phyloP scores from a whole-genome alignment of 92 coral and sea anemone genomes.

The Porites evermanni region DNA sequence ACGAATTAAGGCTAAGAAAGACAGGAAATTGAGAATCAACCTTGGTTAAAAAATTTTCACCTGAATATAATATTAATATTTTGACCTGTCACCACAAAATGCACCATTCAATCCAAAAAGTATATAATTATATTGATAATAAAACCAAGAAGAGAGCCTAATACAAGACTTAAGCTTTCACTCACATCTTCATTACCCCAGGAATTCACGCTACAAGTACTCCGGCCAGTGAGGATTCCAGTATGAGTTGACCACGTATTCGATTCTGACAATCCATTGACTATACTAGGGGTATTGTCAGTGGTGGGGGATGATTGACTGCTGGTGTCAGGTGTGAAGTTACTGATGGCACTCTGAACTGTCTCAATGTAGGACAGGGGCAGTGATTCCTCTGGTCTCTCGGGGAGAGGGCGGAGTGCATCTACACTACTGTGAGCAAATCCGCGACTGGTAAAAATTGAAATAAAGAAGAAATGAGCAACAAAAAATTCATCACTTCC shows the following conservation, averaged over 20 bases:
- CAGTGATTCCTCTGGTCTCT: constrained; percentile 94
- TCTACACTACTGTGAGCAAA: constrained; percentile 94
- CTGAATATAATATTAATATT: too few species aligned
- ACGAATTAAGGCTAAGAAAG: too few species aligned
- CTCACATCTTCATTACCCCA: constrained; percentile 99
- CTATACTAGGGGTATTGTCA: constrained; percentile 80
- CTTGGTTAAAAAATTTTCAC: too few species aligned
- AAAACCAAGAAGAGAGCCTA: too few species aligned
- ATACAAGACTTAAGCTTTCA: not conserved
- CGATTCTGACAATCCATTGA: constrained; percentile 80
- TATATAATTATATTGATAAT: too few species aligned
- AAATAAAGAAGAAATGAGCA: not conserved
- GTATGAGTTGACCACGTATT: constrained; percentile 97
- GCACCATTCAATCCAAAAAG: too few species aligned
- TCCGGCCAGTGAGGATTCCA: constrained; percentile 93
- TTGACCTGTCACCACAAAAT: too few species aligned
- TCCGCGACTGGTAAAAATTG: constrained; percentile 85
- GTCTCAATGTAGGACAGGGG: constrained; percentile 93
- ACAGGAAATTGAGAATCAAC: too few species aligned
- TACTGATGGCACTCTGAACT: constrained; percentile 76
- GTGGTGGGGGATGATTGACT: constrained; percentile 91
- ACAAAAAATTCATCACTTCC: not conserved
- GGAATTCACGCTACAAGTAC: constrained; percentile 88
- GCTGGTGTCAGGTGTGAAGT: constrained; percentile 89
- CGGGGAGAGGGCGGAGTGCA: constrained; percentile 94